These are phyloP conservation scores for Tipula unca DNA, from an alignment of 2,888 invertebrate species.

Conservation along the genomic window DNA sequence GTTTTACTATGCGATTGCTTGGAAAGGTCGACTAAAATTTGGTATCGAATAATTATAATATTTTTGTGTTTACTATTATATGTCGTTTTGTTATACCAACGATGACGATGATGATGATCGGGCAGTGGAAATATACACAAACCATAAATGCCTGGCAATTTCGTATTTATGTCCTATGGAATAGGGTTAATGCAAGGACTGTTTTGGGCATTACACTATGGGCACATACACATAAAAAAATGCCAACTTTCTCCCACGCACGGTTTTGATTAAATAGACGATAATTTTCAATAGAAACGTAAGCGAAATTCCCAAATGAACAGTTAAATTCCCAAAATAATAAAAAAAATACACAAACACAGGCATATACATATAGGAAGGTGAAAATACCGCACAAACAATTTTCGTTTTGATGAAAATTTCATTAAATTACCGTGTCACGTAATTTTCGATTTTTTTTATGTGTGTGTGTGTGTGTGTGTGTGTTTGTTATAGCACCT, in stretches of 20 bases:
- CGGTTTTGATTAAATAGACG: neutral
- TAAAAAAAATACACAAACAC: neutral
- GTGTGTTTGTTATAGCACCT: neutral
- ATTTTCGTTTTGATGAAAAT: neutral
- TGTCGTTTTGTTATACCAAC: no score
- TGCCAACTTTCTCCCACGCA: neutral
- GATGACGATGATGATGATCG: no score
- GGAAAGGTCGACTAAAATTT: no score
- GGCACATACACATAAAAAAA: no score
- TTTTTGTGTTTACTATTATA: no score
- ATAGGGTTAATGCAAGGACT: no score
- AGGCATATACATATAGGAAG: neutral
- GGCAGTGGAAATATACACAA: no score
- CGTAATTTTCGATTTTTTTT: neutral
- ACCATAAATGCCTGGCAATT: no score
- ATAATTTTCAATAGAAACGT: neutral
- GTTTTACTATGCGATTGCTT: no score
- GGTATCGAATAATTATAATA: no score
- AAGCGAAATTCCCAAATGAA: neutral
- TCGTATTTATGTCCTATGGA: no score
- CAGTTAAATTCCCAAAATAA: neutral
- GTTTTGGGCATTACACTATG: no score
- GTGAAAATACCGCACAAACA: neutral
- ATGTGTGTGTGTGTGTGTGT: neutral
- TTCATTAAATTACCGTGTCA: constrained; percentile 8